Evolutionary conservation across 2,113 vertebrate species (phyloP).

Genomic region (Struthidea cinerea): DNA sequence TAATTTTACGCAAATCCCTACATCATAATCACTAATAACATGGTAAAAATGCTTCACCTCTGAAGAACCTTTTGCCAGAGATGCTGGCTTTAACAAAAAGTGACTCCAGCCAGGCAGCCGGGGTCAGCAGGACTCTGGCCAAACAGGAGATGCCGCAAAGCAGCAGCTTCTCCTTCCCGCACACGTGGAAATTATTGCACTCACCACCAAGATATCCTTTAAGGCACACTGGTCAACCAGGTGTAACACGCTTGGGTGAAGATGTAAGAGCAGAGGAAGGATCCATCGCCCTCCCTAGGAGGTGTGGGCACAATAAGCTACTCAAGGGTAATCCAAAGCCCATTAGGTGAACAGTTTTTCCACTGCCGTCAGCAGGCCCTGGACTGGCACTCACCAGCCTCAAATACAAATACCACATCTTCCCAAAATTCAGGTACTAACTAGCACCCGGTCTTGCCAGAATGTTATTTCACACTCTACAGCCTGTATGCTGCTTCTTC

Average conservation of each 20-base stretch:
- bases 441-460: background rate
- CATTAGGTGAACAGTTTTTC: background rate
- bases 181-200: background rate
- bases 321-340: constrained; percentile 16
- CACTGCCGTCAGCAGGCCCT: background rate
- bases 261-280: background rate
- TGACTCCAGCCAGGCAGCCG: background rate
- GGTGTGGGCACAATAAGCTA: background rate
- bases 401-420: background rate
- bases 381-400: background rate
- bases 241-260: background rate
- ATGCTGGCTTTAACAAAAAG: background rate
- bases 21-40: background rate
- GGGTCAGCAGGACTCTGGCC: background rate
- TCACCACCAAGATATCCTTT: background rate
- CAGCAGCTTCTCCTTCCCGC: background rate
- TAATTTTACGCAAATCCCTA: background rate
- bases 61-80: background rate
- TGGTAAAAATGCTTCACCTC: background rate
- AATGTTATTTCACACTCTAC: background rate
- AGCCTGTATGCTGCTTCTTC: background rate
- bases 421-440: background rate
- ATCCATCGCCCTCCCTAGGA: background rate
- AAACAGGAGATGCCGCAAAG: background rate
- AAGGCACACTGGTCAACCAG: background rate